Evolutionary conservation across 1,140 invertebrate species (phyloP), one percentile per base, ranked within the genome.

Genomic region (Odontomachus brunneus): DNA sequence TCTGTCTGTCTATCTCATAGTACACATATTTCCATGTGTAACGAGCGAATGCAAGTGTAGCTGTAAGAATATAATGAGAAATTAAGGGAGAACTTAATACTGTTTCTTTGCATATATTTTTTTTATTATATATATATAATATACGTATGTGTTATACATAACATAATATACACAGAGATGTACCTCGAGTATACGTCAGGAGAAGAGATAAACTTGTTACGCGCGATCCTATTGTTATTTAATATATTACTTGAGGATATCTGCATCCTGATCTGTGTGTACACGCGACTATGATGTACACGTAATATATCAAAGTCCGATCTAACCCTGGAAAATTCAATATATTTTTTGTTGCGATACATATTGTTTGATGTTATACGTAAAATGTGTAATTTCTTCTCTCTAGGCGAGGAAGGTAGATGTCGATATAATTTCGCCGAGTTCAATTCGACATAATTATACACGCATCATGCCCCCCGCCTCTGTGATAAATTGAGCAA

Each of bases 261-360:
- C 12, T 71, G 9, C 9, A 71, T 51, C 82, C 51, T 66, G 33
- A 83, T 85, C 83, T 86, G 74, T 84, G 76, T 86, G 85, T 85
- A 83, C 66, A 49, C 81, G 82, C 82, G 57, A 80, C 83, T 73
- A 90, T 53, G 69, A 53, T 73, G 44, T 59, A 48, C n/a, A n/a
- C n/a, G 53, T 83, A 82, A 65, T 86, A 86, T 72, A 83, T 62
- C 4, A 15, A 38, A 48, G 24, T 76, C 71, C 2, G 4, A 22
- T 57, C 9, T 78, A 69, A 71, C 22, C 48, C 51, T 80, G 33
- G 5, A 55, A 71, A 29, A 48, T 48, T 22, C 11, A 69, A 15
- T 12, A 12, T 5, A 71, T 22, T 15, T 78, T 15, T 44, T n/a
- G 57, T 57, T 63, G 44, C 9, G 26, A 67, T 22, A 3, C 49